Conservation (phyloP, 2,888 invertebrate species). For the Barypeithes pellucidus region DNA sequence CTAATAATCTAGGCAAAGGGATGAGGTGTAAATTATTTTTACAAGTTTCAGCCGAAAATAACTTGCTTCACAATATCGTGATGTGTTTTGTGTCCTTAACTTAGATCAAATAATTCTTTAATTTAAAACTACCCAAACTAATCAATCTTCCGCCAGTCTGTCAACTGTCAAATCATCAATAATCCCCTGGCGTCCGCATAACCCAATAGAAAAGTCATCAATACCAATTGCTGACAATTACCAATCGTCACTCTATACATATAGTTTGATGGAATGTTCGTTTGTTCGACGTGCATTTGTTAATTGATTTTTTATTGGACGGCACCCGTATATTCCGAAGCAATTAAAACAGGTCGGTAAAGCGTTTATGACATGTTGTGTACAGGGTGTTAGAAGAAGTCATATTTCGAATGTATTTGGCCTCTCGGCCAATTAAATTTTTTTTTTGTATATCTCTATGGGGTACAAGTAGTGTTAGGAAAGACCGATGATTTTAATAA, state of each 20-base stretch:
- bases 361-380: too few species aligned
- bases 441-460: too few species aligned
- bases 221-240: constrained; percentile 42
- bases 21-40: too few species aligned
- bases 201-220: constrained; percentile 46
- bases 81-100: too few species aligned
- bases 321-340: constrained; percentile 34
- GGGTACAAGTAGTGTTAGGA: too few species aligned
- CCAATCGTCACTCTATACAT: constrained; percentile 24
- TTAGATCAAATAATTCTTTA: not conserved
- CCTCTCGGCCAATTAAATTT: too few species aligned
- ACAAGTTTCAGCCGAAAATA: too few species aligned
- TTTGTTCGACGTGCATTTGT: constrained; percentile 30
- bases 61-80: not conserved
- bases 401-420: too few species aligned
- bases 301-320: constrained; percentile 49
- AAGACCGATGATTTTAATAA: too few species aligned
- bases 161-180: constrained; percentile 38
- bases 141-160: constrained; percentile 41
- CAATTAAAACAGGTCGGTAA: not conserved
- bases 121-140: constrained; percentile 12
- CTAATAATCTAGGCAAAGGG: too few species aligned
- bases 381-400: too few species aligned
- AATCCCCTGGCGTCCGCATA: constrained; percentile 17
- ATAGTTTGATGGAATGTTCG: constrained; percentile 9